Conservation (phyloP, 2,888 invertebrate species). For the Drosophila fulvimacula region DNA sequence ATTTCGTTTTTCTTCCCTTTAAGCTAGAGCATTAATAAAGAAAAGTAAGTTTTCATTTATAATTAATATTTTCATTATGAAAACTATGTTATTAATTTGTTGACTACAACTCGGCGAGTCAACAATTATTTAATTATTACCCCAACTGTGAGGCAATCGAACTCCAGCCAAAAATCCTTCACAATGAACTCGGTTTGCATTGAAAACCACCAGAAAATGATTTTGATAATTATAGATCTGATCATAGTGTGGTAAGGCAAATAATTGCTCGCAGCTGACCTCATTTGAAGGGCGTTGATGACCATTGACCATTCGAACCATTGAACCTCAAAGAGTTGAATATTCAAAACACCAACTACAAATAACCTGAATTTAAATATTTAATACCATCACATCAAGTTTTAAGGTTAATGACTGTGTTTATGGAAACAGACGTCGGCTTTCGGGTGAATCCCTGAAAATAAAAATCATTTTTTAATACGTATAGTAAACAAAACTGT, state of each 20-base stretch:
- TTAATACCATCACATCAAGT: constrained; percentile 55
- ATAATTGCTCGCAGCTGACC: constrained; percentile 62
- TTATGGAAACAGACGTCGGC: constrained; percentile 27
- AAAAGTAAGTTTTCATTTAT: neutral
- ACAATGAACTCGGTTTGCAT: constrained; percentile 65
- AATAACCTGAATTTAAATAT: constrained; percentile 42
- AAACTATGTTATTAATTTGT: constrained; percentile 32
- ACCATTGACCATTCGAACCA: constrained; percentile 67
- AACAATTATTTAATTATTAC: constrained; percentile 28
- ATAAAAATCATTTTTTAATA: constrained; percentile 6
- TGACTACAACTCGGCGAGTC: constrained; percentile 3
- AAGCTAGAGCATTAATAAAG: neutral
- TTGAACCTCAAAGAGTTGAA: constrained; percentile 63
- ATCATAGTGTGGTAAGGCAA: constrained; percentile 19
- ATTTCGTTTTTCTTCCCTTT: neutral
- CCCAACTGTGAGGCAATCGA: constrained; percentile 9
- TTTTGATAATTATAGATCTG: constrained; percentile 37
- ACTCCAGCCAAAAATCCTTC: constrained; percentile 54
- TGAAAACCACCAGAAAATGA: constrained; percentile 36
- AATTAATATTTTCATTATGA: constrained; percentile 22
- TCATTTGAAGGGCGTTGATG: constrained; percentile 70
- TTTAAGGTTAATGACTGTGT: constrained; percentile 73
- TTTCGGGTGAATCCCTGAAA: constrained; percentile 49
- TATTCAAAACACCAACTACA: constrained; percentile 19
- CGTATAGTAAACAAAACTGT: constrained; percentile 48